phyloP scores from a whole-genome alignment of 2,113 vertebrate species.

The Phylloscopus trochiloides region DNA sequence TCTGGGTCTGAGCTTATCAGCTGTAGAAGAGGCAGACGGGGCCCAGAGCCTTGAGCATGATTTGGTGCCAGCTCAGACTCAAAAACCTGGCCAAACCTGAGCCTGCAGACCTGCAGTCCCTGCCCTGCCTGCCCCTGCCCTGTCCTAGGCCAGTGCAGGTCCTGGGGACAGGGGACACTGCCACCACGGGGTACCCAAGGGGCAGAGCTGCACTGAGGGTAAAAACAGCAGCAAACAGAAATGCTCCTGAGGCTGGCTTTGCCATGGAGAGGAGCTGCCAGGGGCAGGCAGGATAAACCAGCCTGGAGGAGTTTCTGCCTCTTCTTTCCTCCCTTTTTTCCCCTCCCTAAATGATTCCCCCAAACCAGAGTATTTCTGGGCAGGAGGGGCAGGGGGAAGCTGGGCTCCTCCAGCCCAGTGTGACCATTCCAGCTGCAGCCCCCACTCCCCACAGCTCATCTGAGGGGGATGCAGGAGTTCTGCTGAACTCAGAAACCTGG shows the following conservation, averaged over 20 bases:
- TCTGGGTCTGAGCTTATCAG: slow-evolving; percentile 35
- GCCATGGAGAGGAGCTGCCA: neutral
- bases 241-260: neutral
- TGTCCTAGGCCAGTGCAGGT: neutral
- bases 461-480: neutral
- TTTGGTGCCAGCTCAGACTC: neutral
- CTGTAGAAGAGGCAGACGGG: neutral
- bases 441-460: rapidly evolving
- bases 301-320: neutral
- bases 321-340: neutral
- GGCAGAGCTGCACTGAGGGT: rapidly evolving
- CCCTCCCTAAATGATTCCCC: neutral
- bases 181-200: neutral
- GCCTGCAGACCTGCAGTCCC: neutral
- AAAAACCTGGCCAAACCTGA: neutral
- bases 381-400: neutral
- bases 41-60: neutral
- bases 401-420: neutral
- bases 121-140: neutral
- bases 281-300: neutral
- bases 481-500: neutral
- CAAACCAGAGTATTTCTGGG: neutral
- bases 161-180: neutral
- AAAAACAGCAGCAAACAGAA: neutral
- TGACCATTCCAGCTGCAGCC: neutral